These are phyloP conservation scores for Apis dorsata DNA, from an alignment of 1,140 invertebrate genomes.

Conservation along the genomic window DNA sequence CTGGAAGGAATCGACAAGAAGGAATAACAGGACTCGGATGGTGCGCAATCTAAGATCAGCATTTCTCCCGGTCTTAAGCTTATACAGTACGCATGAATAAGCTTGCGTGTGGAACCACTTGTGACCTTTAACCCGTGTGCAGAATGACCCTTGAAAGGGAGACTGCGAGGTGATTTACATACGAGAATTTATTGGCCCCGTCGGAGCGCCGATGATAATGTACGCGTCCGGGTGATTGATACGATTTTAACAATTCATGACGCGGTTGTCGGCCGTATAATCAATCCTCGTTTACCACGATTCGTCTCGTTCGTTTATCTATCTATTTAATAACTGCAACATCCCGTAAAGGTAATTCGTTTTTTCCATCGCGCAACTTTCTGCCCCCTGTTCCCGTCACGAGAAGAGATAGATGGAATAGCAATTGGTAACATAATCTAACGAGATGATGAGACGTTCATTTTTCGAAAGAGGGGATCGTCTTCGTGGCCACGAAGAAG, in stretches of 20 bases:
- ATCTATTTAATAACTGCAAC: too few species aligned
- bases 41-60: conserved; percentile 15
- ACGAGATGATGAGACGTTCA: neutral
- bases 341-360: neutral
- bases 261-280: conserved; percentile 2
- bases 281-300: conserved; percentile 16
- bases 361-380: neutral
- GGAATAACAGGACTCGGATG: conserved; percentile 23
- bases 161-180: conserved; percentile 33
- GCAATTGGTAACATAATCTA: too few species aligned
- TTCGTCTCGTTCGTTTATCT: neutral
- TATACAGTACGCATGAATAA: conserved; percentile 6
- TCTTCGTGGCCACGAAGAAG: too few species aligned
- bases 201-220: conserved; percentile 6
- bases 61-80: neutral
- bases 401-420: neutral
- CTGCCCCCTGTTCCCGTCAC: neutral
- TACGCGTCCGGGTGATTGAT: conserved; percentile 18
- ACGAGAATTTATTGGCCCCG: conserved; percentile 1
- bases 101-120: conserved; percentile 14
- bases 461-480: too few species aligned
- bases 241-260: conserved; percentile 24
- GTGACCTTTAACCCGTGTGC: conserved; percentile 44
- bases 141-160: conserved; percentile 41
- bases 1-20: neutral